phyloP scores from a whole-genome alignment of 1,140 invertebrate species.

The Chionoecetes opilio region DNA sequence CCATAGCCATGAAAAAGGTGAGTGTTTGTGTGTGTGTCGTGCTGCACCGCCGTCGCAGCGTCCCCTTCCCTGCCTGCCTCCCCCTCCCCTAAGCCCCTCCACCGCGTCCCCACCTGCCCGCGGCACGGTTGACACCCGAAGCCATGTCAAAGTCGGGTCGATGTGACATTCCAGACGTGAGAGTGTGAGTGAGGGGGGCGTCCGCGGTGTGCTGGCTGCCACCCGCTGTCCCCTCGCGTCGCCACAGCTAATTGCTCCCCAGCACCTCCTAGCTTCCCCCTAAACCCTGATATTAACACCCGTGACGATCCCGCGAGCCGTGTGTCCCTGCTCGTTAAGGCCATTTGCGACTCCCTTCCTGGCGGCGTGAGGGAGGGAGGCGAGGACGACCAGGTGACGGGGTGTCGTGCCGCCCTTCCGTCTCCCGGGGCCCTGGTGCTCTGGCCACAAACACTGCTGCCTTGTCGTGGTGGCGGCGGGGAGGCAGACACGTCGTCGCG shows the following conservation, averaged over 20 bases:
- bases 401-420: neutral
- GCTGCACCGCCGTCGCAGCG: neutral
- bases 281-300: conserved; percentile 29
- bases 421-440: neutral
- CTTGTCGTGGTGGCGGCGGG: neutral
- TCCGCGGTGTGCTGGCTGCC: neutral
- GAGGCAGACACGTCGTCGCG: neutral
- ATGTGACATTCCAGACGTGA: conserved; percentile 61
- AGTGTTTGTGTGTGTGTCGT: conserved; percentile 37
- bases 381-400: neutral
- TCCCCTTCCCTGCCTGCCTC: neutral
- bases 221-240: conserved; percentile 21
- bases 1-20: conserved; percentile 76
- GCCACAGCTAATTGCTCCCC: conserved; percentile 12
- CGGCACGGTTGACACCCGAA: conserved; percentile 32
- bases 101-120: neutral
- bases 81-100: neutral
- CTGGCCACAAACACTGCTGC: neutral
- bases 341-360: neutral
- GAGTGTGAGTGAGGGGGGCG: conserved; percentile 13
- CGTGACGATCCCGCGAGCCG: neutral
- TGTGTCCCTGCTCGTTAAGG: neutral
- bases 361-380: neutral
- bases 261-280: neutral
- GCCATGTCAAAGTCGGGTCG: conserved; percentile 42